A percentile compares a stretch with the other conserved stretches of the same genome.
phyloP scores from a whole-genome alignment of 2,888 invertebrate species.

The Polyommatus icarus region DNA sequence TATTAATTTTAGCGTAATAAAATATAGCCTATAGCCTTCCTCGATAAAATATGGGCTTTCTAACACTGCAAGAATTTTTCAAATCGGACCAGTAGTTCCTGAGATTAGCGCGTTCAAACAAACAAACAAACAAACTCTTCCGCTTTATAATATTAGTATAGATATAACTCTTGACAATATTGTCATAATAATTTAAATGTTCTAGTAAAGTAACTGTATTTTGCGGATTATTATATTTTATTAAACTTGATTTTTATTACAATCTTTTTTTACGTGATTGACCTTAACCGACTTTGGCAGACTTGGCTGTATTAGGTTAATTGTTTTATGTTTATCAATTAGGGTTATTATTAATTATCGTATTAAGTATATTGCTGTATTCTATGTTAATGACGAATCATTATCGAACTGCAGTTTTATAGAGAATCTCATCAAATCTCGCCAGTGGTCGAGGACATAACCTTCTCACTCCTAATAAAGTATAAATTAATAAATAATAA shows the following conservation, averaged over 20 bases:
- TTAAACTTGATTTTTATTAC: neutral
- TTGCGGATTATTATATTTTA: neutral
- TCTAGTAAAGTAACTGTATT: slow-evolving; percentile 10
- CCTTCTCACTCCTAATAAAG: neutral
- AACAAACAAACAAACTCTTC: no score
- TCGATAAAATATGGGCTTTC: no score
- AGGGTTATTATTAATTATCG: neutral
- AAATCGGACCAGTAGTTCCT: no score
- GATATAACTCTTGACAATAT: no score
- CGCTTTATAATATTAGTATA: no score
- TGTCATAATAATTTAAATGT: no score
- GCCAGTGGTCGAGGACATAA: neutral
- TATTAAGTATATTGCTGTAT: neutral
- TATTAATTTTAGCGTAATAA: no score
- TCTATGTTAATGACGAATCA: neutral
- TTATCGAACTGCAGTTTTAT: neutral
- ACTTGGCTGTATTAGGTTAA: slow-evolving; percentile 1
- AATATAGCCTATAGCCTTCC: no score
- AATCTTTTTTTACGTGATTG: slow-evolving; percentile 9
- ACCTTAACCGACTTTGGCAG: slow-evolving; percentile 22
- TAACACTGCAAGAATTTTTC: no score
- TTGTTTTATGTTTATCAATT: neutral
- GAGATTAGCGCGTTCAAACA: no score
- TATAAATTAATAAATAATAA: neutral
- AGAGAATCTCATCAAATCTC: neutral